These are phyloP conservation scores for Odobenus rosmarus DNA, from an alignment of 2,113 vertebrate genomes.

Conservation along the genomic window DNA sequence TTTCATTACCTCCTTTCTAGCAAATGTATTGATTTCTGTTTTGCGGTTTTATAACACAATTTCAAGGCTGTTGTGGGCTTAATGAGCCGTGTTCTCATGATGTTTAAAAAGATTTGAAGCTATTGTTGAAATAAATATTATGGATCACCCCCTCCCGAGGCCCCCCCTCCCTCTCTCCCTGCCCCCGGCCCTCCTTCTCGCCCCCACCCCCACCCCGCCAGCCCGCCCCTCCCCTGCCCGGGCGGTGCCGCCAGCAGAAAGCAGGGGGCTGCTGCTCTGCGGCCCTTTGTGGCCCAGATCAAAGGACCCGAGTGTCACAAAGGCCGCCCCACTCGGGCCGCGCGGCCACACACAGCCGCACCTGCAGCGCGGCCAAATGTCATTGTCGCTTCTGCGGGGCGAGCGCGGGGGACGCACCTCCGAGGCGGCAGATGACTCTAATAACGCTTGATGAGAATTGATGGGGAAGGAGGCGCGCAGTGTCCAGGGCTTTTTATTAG, in stretches of 20 bases:
- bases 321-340: constrained; percentile 87
- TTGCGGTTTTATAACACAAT: constrained; percentile 90
- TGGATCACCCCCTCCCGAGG: constrained; percentile 83
- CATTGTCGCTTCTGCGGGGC: constrained; percentile 86
- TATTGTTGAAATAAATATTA: constrained; percentile 89
- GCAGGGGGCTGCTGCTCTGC: constrained; percentile 87
- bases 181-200: accelerated
- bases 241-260: constrained; percentile 76
- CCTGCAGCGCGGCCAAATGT: constrained; percentile 92
- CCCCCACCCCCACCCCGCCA: neutral
- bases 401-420: constrained; percentile 85
- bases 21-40: constrained; percentile 90
- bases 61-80: constrained; percentile 89
- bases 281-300: constrained; percentile 90
- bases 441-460: constrained; percentile 87
- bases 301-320: constrained; percentile 92
- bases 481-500: constrained; percentile 86
- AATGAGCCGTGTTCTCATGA: constrained; percentile 90
- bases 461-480: constrained; percentile 84
- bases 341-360: constrained; percentile 88
- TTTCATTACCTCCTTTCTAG: constrained; percentile 87
- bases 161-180: neutral
- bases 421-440: constrained; percentile 86
- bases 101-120: constrained; percentile 90
- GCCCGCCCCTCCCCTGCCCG: neutral